Evolutionary conservation across 2,113 vertebrate species (phyloP).

Genomic region (Chaetops frenatus): DNA sequence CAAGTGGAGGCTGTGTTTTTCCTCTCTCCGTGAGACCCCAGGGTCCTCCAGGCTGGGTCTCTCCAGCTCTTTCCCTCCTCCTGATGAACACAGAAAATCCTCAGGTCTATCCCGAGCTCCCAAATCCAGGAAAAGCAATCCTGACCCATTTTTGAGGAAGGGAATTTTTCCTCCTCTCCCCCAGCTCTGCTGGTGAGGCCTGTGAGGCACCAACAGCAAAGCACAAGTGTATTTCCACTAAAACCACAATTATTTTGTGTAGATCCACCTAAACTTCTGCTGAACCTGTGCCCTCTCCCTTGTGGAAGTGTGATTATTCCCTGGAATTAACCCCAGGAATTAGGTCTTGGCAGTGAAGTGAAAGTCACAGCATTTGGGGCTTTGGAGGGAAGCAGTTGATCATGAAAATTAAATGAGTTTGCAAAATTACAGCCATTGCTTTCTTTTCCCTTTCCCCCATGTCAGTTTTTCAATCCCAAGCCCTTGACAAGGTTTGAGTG

Average conservation of each 20-base stretch:
- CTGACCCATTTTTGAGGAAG: background rate
- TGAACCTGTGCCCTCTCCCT: background rate
- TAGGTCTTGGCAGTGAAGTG: background rate
- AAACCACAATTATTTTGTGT: background rate
- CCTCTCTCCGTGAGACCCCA: accelerated
- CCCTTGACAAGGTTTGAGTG: background rate
- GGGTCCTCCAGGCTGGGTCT: background rate
- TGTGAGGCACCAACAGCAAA: background rate
- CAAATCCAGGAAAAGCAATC: background rate
- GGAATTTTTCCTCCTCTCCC: background rate
- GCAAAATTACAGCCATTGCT: background rate
- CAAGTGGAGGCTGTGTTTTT: accelerated
- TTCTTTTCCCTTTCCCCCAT: background rate
- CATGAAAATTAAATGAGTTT: background rate
- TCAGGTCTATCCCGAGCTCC: background rate
- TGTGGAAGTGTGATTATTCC: background rate
- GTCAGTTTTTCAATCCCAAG: background rate
- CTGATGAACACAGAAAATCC: background rate
- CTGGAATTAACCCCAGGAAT: background rate
- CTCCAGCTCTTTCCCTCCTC: background rate
- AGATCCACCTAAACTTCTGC: background rate
- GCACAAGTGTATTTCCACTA: background rate
- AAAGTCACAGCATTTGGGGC: background rate
- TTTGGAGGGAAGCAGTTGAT: background rate
- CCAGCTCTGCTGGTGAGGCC: background rate